These are phyloP conservation scores for Drosophila helvetica DNA, from an alignment of 2,888 invertebrate genomes.

Conservation along the genomic window DNA sequence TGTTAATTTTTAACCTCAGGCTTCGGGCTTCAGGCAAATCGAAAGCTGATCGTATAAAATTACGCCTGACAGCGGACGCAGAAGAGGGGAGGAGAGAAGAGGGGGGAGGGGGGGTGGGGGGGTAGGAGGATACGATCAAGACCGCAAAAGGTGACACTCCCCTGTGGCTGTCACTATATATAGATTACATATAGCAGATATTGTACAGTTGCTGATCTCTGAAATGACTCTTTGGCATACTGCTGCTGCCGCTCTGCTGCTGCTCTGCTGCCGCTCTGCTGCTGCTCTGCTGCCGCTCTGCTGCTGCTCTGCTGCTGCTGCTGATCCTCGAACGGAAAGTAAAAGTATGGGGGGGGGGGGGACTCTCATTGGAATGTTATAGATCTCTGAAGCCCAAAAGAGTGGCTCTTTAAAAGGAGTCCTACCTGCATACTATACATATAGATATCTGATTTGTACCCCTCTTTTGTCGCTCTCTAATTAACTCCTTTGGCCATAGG, in stretches of 20 bases:
- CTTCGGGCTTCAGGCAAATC: slow-evolving; percentile 77
- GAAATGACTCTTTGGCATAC: slow-evolving; percentile 31
- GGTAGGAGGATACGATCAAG: slow-evolving; percentile 47
- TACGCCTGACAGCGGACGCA: slow-evolving; percentile 72
- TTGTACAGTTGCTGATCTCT: slow-evolving; percentile 54
- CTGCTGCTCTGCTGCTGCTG: too few species aligned
- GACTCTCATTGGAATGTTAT: neutral
- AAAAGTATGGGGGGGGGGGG: neutral
- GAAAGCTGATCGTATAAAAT: slow-evolving; percentile 78
- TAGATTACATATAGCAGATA: slow-evolving; percentile 66
- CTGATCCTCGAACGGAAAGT: neutral
- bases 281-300: too few species aligned
- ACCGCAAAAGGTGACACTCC: slow-evolving; percentile 77
- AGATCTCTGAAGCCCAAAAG: neutral
- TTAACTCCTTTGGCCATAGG: slow-evolving; percentile 24
- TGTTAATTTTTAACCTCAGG: slow-evolving; percentile 79
- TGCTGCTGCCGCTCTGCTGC: neutral
- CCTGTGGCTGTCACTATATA: slow-evolving; percentile 54
- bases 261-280: too few species aligned
- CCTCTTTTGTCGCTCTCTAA: slow-evolving; percentile 23
- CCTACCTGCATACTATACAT: neutral
- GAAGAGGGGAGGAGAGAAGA: slow-evolving; percentile 16
- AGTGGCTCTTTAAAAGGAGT: slow-evolving; percentile 4
- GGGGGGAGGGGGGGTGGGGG: slow-evolving; percentile 2
- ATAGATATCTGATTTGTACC: slow-evolving; percentile 8